Percentiles rank a stretch among this genome's conserved stretches.
Conservation (phyloP, 2,113 vertebrate genomes). For the Campylomormyrus numenius region DNA sequence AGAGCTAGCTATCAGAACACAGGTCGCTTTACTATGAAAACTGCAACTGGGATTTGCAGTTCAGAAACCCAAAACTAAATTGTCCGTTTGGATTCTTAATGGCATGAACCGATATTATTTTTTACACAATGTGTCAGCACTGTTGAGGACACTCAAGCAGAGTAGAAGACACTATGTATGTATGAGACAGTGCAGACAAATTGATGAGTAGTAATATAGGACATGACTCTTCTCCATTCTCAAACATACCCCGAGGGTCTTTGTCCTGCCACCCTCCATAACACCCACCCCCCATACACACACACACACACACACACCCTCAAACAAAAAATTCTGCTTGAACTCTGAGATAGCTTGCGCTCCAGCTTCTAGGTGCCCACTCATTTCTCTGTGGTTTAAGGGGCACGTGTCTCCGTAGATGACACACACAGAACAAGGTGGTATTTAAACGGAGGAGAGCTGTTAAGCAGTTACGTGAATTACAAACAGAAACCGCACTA, state of each 20-base stretch:
- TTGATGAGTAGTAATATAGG: not conserved
- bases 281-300: conserved; percentile 47
- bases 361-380: conserved; percentile 63
- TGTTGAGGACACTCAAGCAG: not conserved
- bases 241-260: not conserved
- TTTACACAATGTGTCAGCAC: not conserved
- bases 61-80: not conserved
- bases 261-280: not conserved
- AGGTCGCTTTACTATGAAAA: not conserved
- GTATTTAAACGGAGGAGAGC: not conserved
- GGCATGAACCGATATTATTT: not conserved
- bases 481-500: not conserved
- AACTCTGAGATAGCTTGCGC: conserved; percentile 61
- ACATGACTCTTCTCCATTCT: conserved; percentile 31
- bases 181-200: not conserved
- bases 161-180: not conserved
- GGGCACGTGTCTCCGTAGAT: not conserved
- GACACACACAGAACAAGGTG: not conserved
- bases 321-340: conserved; percentile 57
- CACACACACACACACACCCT: conserved; percentile 49
- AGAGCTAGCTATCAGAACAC: not conserved
- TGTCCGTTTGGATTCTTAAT: not conserved
- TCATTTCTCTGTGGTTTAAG: conserved; percentile 70
- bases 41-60: not conserved
- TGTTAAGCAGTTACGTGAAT: not conserved